Conservation (phyloP, 2,113 vertebrate species). For the Corythornis cristatus region DNA sequence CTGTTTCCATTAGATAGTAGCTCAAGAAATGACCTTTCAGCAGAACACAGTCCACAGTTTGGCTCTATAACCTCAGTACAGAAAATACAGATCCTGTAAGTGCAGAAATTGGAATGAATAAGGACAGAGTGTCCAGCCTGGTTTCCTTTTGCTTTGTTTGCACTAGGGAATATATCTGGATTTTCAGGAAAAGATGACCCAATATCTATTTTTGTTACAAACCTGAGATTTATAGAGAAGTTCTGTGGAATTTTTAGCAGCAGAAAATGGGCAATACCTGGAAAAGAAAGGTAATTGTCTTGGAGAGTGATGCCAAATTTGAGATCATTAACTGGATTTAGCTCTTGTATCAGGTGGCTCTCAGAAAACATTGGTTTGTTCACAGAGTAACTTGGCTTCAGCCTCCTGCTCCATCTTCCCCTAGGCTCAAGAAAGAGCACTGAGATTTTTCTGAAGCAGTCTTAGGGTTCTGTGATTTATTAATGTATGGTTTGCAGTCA, state of each 20-base stretch:
- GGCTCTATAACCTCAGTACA: neutral
- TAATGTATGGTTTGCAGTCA: constrained; percentile 2
- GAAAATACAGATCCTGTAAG: neutral
- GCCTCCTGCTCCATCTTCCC: neutral
- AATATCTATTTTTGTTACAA: neutral
- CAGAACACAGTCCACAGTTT: neutral
- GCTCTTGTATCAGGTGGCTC: neutral
- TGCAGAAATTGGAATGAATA: neutral
- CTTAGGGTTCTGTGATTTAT: neutral
- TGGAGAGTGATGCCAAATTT: neutral
- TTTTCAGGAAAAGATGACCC: neutral
- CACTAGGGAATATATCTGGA: neutral
- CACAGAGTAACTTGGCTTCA: neutral
- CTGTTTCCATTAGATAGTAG: neutral
- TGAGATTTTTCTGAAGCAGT: neutral
- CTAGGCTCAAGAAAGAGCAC: neutral
- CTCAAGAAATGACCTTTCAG: neutral
- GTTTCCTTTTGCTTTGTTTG: neutral
- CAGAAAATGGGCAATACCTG: neutral
- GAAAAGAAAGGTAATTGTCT: neutral
- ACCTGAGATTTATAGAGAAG: neutral
- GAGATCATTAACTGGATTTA: neutral
- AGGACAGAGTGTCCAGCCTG: neutral
- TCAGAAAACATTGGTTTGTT: neutral
- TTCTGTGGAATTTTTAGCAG: neutral